Conservation (phyloP, 2,888 invertebrate genomes). For the Phyllotreta cruciferae region DNA sequence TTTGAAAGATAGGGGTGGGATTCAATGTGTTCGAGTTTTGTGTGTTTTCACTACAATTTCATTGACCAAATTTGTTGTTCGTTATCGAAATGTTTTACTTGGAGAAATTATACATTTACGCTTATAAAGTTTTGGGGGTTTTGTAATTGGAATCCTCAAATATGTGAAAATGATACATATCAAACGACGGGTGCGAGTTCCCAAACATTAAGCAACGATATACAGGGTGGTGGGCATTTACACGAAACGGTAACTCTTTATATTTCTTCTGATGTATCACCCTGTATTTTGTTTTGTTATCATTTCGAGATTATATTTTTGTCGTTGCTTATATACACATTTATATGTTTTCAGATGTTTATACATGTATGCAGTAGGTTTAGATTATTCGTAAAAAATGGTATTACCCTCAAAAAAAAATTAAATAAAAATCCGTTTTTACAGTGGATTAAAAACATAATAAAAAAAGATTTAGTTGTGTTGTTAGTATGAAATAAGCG, state of each 20-base stretch:
- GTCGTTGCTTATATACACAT: constrained; percentile 35
- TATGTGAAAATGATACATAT: constrained; percentile 43
- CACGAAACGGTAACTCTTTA: neutral
- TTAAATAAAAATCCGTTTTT: neutral
- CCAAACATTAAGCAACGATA: constrained; percentile 39
- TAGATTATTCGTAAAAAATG: constrained; percentile 28
- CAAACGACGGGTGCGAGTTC: constrained; percentile 39
- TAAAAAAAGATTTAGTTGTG: neutral
- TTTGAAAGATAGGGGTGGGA: too few relatives aligned
- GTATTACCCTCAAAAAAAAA: constrained; percentile 16
- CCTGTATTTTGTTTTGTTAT: constrained; percentile 29
- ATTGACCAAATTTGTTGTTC: too few relatives aligned
- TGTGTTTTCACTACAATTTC: too few relatives aligned
- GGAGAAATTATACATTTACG: constrained; percentile 29
- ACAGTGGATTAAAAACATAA: neutral
- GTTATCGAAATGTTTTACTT: constrained; percentile 11
- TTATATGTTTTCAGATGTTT: constrained; percentile 34
- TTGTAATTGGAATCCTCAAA: constrained; percentile 21
- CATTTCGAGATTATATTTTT: constrained; percentile 30
- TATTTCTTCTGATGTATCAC: constrained; percentile 4
- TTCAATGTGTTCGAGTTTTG: too few relatives aligned
- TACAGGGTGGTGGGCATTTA: constrained; percentile 22
- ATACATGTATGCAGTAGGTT: constrained; percentile 25
- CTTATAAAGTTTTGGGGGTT: constrained; percentile 32
- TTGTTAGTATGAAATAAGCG: neutral